Percentiles rank a stretch among this genome's conserved stretches.
Conservation (phyloP, 1,140 invertebrate species). For the Heliconius melpomene region DNA sequence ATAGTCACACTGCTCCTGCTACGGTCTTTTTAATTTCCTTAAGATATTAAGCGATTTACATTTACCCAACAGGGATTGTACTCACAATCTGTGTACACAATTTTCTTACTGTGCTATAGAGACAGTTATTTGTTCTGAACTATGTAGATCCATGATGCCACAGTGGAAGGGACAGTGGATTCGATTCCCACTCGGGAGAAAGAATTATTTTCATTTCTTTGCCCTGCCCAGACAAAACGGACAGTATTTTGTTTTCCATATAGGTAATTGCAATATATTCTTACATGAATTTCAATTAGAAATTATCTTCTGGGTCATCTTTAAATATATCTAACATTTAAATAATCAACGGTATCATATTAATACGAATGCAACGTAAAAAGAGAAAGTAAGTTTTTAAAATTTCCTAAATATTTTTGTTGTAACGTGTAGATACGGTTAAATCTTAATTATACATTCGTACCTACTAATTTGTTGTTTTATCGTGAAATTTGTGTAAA, state of each 20-base stretch:
- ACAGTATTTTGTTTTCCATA: not conserved
- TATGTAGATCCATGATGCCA: no score
- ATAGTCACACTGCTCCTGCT: no score
- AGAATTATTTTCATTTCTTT: no score
- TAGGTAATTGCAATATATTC: not conserved
- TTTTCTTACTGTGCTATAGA: no score
- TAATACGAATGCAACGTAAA: not conserved
- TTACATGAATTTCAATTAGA: not conserved
- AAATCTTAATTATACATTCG: not conserved
- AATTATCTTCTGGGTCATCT: constrained; percentile 6
- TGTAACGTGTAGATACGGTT: not conserved
- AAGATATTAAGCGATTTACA: no score
- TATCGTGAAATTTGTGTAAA: not conserved
- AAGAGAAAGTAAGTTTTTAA: constrained; percentile 8
- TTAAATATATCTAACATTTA: not conserved
- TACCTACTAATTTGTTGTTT: not conserved
- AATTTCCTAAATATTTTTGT: not conserved
- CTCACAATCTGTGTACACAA: no score
- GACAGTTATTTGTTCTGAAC: no score
- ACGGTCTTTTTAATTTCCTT: no score
- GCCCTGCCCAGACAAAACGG: no score
- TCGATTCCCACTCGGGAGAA: no score
- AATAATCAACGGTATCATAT: not conserved
- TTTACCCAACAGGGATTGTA: no score
- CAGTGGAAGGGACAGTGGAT: no score